These are phyloP conservation scores for Meta bourneti DNA, from an alignment of 2,888 invertebrate species.

Conservation along the genomic window DNA sequence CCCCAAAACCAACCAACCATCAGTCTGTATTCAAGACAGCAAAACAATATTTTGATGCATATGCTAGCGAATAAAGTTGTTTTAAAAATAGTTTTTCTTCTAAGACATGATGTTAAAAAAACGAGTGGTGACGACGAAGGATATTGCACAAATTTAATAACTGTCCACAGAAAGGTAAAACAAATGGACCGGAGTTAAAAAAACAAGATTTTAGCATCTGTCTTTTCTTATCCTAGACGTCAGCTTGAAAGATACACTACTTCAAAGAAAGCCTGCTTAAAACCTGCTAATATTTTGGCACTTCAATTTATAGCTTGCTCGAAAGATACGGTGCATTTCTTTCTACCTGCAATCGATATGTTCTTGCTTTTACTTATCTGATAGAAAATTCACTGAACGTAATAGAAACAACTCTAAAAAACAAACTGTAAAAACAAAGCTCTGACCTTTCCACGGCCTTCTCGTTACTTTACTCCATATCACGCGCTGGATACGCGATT, in stretches of 20 bases:
- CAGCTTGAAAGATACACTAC: not conserved
- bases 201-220: not conserved
- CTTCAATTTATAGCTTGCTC: conserved; percentile 35
- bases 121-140: not conserved
- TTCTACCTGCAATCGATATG: conserved; percentile 24
- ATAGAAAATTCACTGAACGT: conserved; percentile 32
- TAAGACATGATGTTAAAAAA: too few species aligned
- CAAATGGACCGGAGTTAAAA: not conserved
- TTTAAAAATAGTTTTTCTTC: too few species aligned
- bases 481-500: conserved; percentile 41
- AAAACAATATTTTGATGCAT: too few species aligned
- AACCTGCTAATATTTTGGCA: conserved; percentile 27
- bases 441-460: conserved; percentile 26
- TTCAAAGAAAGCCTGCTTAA: not conserved
- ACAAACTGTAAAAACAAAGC: not conserved
- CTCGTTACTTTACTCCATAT: not conserved
- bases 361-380: conserved; percentile 53
- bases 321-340: conserved; percentile 50
- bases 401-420: conserved; percentile 12
- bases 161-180: conserved; percentile 22
- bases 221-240: not conserved
- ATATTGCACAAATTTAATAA: conserved; percentile 1
- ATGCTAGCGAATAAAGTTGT: too few species aligned
- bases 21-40: too few species aligned
- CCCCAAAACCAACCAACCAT: too few species aligned